A percentile compares a stretch with the other conserved stretches of the same genome.
Evolutionary conservation across 2,797 vertebrate genomes (phyloP).

Genomic region (Falco peregrinus): DNA sequence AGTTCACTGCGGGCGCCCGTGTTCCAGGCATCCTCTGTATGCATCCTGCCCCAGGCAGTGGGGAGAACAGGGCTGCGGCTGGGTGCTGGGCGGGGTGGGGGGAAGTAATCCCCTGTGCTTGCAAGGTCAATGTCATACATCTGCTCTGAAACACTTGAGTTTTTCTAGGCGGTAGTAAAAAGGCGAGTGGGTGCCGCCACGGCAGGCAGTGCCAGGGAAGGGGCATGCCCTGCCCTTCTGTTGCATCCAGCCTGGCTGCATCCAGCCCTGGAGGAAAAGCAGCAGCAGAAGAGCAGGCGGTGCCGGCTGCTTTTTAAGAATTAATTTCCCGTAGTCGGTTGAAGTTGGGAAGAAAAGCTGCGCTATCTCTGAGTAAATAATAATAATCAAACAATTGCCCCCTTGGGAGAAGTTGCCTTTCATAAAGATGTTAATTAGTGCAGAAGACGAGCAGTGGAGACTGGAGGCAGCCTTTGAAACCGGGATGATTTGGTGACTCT

Average conservation of each 20-base stretch:
- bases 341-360: constrained; percentile 24
- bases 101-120: not conserved
- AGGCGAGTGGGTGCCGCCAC: not conserved
- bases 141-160: rapidly evolving
- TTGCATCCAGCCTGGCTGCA: not conserved
- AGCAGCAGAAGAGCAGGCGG: not conserved
- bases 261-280: not conserved
- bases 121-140: not conserved
- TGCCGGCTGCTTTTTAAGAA: not conserved
- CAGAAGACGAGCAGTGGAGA: not conserved
- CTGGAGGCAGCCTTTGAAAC: constrained; percentile 1
- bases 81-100: no score
- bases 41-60: not conserved
- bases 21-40: rapidly evolving
- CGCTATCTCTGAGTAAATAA: constrained; percentile 57
- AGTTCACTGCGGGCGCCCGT: rapidly evolving
- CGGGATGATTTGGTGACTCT: not conserved
- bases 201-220: not conserved
- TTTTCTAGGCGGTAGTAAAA: rapidly evolving
- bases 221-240: not conserved
- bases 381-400: constrained; percentile 57
- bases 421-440: constrained; percentile 71
- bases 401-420: constrained; percentile 59
- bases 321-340: not conserved
- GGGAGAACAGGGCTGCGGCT: not conserved